Evolutionary conservation across 1,140 invertebrate species (phyloP).

Genomic region (Aphaenogaster rudis): DNA sequence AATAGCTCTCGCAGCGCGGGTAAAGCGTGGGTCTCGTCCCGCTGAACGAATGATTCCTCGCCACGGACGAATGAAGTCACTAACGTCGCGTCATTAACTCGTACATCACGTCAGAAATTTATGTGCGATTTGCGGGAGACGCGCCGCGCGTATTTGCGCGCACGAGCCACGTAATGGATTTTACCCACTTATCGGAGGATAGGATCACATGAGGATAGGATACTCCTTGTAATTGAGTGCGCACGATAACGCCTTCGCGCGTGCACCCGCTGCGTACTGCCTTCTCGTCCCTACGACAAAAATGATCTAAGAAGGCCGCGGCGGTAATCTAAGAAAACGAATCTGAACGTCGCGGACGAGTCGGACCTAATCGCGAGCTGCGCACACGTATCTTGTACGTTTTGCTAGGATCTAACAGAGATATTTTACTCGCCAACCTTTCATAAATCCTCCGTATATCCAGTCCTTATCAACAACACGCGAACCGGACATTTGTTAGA

Average conservation of each 20-base stretch:
- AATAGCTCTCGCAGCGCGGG: conserved; percentile 1
- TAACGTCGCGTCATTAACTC: conserved; percentile 55
- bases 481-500: not conserved
- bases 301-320: conserved; percentile 16
- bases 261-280: not conserved
- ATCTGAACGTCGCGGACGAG: not conserved
- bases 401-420: not conserved
- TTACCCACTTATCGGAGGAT: conserved; percentile 8
- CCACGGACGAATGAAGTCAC: conserved; percentile 48
- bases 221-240: conserved; percentile 14
- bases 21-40: conserved; percentile 2
- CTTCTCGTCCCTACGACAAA: not conserved
- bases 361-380: not conserved
- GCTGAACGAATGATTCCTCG: not conserved
- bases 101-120: conserved; percentile 27
- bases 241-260: conserved; percentile 7
- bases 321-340: not conserved
- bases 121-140: conserved; percentile 16
- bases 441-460: not conserved
- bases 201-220: not conserved
- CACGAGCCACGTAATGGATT: conserved; percentile 30
- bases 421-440: not conserved
- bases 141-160: not conserved
- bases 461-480: too few relatives aligned
- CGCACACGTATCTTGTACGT: not conserved